Conservation (phyloP, 2,113 vertebrate genomes). For the Callopanchax toddi region DNA sequence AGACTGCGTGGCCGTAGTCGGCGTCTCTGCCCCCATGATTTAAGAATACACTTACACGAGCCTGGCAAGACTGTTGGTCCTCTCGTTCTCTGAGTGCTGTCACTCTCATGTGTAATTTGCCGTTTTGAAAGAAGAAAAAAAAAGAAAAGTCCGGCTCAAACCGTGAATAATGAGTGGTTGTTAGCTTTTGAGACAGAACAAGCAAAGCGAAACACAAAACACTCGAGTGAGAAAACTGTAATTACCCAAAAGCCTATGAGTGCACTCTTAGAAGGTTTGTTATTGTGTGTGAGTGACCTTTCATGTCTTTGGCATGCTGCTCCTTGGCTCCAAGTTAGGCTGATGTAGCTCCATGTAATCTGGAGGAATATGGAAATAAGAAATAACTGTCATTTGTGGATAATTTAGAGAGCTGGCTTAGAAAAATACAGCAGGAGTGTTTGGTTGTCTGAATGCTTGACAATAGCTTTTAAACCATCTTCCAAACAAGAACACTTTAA, state of each 20-base stretch:
- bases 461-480: slow-evolving; percentile 3
- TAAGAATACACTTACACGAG: slow-evolving; percentile 77
- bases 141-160: slow-evolving; percentile 65
- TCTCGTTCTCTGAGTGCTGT: slow-evolving; percentile 80
- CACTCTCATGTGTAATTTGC: slow-evolving; percentile 83
- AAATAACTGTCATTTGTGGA: slow-evolving; percentile 48
- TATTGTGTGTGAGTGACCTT: slow-evolving; percentile 81
- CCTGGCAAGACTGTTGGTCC: slow-evolving; percentile 59
- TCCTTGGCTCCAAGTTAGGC: slow-evolving; percentile 53
- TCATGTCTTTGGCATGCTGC: slow-evolving; percentile 77
- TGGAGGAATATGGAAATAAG: slow-evolving; percentile 42
- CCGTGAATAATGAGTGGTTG: slow-evolving; percentile 84
- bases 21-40: slow-evolving; percentile 74
- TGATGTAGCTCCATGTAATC: slow-evolving; percentile 50
- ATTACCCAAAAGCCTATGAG: slow-evolving; percentile 81
- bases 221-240: slow-evolving; percentile 81
- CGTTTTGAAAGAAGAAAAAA: slow-evolving; percentile 47
- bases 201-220: slow-evolving; percentile 84
- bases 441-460: not conserved
- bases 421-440: slow-evolving; percentile 15
- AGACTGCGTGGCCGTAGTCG: slow-evolving; percentile 76
- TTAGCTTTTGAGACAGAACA: slow-evolving; percentile 82
- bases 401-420: slow-evolving; percentile 30
- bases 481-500: slow-evolving; percentile 4
- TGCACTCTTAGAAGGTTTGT: slow-evolving; percentile 80